These are phyloP conservation scores for Mantis religiosa DNA, from an alignment of 2,888 invertebrate species.

Conservation along the genomic window DNA sequence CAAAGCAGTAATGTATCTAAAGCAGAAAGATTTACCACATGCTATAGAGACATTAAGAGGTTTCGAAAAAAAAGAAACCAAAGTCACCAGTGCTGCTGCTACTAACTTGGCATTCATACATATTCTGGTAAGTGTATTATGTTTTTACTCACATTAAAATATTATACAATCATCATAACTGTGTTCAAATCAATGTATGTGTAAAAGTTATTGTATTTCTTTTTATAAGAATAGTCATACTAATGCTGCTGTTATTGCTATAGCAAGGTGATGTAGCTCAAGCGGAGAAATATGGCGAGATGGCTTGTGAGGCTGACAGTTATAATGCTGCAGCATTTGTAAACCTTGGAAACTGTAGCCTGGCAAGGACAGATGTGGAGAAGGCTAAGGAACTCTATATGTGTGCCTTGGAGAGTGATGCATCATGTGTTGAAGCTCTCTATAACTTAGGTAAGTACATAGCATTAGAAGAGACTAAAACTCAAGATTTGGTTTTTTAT, in stretches of 20 bases:
- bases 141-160: too few relatives aligned
- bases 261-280: constrained; percentile 76
- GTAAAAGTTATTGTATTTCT: too few relatives aligned
- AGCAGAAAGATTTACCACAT: constrained; percentile 72
- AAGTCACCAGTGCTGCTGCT: constrained; percentile 78
- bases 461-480: background rate
- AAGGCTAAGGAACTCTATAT: constrained; percentile 68
- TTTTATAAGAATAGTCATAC: too few relatives aligned
- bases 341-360: constrained; percentile 78
- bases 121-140: constrained; percentile 56
- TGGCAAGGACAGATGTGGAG: constrained; percentile 63
- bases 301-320: constrained; percentile 68
- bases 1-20: constrained; percentile 80
- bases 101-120: constrained; percentile 83
- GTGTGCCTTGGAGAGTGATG: constrained; percentile 73
- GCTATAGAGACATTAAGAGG: constrained; percentile 81
- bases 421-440: constrained; percentile 77
- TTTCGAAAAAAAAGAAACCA: constrained; percentile 80
- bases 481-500: too few relatives aligned
- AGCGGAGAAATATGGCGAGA: constrained; percentile 71
- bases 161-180: too few relatives aligned
- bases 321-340: constrained; percentile 80
- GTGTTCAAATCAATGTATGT: too few relatives aligned
- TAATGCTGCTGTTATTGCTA: background rate
- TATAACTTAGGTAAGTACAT: constrained; percentile 73